Base-by-base conservation (phyloP, 2,113 vertebrate species). In the Amblyopsis rosae region DNA sequence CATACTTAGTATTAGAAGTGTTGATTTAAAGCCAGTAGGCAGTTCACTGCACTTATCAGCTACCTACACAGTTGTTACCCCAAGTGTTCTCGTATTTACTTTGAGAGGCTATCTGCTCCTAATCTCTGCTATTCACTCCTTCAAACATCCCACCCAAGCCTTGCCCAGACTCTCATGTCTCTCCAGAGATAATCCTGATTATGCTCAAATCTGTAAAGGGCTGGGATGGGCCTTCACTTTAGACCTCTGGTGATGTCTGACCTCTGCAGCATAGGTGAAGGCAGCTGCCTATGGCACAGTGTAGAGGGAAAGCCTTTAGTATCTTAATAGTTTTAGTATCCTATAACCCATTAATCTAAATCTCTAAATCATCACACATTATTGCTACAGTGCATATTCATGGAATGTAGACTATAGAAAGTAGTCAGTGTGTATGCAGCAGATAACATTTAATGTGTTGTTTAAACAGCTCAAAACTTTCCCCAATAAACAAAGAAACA, bases 141-240 rank as follows among this genome's bases (percentile, higher is more conserved):
- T 67, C 19, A 69, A 71, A 32, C 61, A 54, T 67, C 69, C 59
- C 59, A 62, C 15, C 64, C 2, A 11, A 26, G 46, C 65, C 55
- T 75, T 55, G 60, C 79, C 59, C 55, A 70, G 83, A 73, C 85
- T 83, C 80, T 80, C 83, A 19, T 82, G 76, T 76, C 67, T 76
- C 59, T 81, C 60, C 45, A 41, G 19, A 80, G 73, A 82, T 86
- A 82, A 87, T 88, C 86, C 79, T 72, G 79, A 86, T 85, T 88
- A 87, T 79, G 64, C 62, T 33, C 69, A 79, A 81, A 76, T 76
- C 71, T 65, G 75, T 80, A 47, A 77, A 54, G 68, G 71, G 74
- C 69, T 50, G 48, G 53, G 75, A 87, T 72, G 82, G 83, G 84
- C 77, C 86, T 84, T 86, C 84, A 83, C 82, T 70, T 72, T 65